These are phyloP conservation scores for Anoplopoma fimbria DNA, from an alignment of 2,113 vertebrate species.

Conservation along the genomic window DNA sequence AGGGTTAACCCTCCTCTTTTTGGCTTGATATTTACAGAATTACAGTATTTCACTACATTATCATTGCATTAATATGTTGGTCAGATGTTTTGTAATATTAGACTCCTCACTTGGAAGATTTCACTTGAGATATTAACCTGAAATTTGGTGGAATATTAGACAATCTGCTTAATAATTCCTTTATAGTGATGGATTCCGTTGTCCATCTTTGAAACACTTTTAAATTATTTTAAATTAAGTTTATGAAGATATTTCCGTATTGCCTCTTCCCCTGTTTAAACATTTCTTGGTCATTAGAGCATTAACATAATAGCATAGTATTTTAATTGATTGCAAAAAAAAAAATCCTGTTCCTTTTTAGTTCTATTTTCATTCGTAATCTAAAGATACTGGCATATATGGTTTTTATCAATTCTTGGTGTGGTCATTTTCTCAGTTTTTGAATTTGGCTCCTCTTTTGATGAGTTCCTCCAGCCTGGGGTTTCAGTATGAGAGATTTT, in stretches of 20 bases:
- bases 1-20: neutral
- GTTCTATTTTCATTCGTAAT: neutral
- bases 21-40: neutral
- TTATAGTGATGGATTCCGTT: neutral
- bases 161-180: neutral
- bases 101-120: neutral
- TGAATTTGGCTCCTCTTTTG: neutral
- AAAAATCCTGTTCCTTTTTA: neutral
- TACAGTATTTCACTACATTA: neutral
- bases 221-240: neutral
- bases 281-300: neutral
- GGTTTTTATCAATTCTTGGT: neutral
- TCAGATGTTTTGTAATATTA: neutral
- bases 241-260: neutral
- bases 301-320: neutral
- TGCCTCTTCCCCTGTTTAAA: neutral
- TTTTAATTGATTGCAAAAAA: neutral
- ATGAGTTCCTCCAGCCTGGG: neutral
- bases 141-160: neutral
- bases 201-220: neutral
- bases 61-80: neutral
- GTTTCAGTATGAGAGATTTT: neutral
- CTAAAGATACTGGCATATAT: neutral
- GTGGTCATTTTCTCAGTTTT: neutral
- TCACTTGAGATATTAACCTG: neutral